Conservation (phyloP, 2,113 vertebrate genomes). For the Ailurus styani region DNA sequence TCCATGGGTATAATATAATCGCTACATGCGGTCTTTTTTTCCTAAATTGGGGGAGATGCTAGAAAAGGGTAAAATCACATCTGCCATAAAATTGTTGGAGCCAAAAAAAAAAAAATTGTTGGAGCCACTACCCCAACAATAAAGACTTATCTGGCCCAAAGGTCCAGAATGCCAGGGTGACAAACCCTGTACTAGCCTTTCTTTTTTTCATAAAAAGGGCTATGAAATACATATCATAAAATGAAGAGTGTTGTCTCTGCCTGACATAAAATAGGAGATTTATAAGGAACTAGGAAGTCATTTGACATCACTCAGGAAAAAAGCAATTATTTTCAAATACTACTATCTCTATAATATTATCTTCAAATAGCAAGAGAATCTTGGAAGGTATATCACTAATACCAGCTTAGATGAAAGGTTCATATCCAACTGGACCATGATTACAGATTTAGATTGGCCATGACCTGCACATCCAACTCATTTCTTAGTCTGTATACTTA, state of each 20-base stretch:
- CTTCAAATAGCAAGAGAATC: neutral
- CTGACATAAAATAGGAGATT: constrained; percentile 9
- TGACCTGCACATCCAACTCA: neutral
- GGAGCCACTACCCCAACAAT: neutral
- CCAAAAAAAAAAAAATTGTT: neutral
- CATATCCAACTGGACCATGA: neutral
- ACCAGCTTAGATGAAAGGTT: neutral
- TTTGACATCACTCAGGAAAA: neutral
- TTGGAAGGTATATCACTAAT: neutral
- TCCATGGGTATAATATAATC: neutral
- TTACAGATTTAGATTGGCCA: neutral
- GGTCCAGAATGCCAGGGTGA: neutral
- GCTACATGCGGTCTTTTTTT: neutral
- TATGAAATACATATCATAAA: neutral
- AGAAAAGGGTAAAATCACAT: neutral
- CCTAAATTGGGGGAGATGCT: neutral
- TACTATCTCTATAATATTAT: neutral
- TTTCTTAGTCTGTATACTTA: neutral
- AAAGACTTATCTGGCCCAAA: neutral
- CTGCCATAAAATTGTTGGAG: neutral
- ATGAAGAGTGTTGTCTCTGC: neutral
- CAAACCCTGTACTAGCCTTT: neutral
- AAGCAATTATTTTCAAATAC: neutral
- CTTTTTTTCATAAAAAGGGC: neutral
- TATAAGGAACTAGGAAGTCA: neutral